Conservation (phyloP, 1,140 invertebrate species). For the Rhopalosiphum padi region DNA sequence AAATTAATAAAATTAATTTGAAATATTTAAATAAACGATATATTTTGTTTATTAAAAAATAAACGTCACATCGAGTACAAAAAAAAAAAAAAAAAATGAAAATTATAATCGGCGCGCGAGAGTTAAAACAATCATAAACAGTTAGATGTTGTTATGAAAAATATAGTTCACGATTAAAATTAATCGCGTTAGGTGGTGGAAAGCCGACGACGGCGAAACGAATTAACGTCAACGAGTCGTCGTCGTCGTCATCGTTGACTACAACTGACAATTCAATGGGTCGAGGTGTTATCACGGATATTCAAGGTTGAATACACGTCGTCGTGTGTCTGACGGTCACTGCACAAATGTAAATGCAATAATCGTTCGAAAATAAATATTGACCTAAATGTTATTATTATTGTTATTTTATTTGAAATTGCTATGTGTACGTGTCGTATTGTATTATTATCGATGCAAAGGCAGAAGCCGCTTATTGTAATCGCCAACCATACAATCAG, state of each 20-base stretch:
- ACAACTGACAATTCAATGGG: background rate
- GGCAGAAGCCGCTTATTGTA: background rate
- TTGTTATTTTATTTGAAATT: background rate
- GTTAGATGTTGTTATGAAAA: background rate
- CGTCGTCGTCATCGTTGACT: background rate
- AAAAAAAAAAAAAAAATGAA: background rate
- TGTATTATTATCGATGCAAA: background rate
- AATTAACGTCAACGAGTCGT: background rate
- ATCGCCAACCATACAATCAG: background rate
- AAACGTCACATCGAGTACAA: background rate
- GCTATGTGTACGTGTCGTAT: background rate
- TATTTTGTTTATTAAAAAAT: background rate
- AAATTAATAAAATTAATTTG: background rate
- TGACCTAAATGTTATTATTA: slow-evolving; percentile 3
- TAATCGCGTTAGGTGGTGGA: background rate
- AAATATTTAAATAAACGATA: background rate
- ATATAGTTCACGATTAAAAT: background rate
- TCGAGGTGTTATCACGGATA: background rate
- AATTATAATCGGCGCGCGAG: background rate
- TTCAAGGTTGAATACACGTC: background rate
- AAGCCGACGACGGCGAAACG: background rate
- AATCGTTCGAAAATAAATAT: background rate
- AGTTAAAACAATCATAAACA: background rate
- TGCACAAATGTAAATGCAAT: background rate
- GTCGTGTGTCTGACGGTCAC: background rate